Evolutionary conservation across 2,888 invertebrate genomes (phyloP).

Genomic region (Priocnemis perturbator): DNA sequence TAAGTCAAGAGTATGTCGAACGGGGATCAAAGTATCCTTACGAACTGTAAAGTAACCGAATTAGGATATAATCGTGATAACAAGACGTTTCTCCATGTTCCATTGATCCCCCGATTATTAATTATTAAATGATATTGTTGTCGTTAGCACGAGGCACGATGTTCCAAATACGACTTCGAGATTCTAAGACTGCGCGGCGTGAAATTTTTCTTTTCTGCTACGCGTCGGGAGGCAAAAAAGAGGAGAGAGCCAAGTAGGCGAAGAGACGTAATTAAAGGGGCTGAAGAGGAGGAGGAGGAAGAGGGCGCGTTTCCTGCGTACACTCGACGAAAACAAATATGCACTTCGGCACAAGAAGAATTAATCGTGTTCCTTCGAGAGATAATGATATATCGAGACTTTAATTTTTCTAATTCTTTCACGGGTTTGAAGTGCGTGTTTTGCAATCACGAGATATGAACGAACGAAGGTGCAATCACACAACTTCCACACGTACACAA

Average conservation of each 20-base stretch:
- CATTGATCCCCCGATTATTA: conserved; percentile 30
- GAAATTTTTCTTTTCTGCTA: conserved; percentile 18
- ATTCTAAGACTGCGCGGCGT: conserved; percentile 34
- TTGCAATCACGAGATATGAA: conserved; percentile 17
- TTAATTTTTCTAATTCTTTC: conserved; percentile 47
- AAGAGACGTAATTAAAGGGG: conserved; percentile 21
- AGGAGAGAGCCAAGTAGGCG: not conserved
- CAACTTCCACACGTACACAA: conserved; percentile 1
- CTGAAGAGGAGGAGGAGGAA: conserved; percentile 10
- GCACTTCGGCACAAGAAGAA: conserved; percentile 50
- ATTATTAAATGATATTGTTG: conserved; percentile 19
- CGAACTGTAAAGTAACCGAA: conserved; percentile 33
- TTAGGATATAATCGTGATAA: conserved; percentile 15
- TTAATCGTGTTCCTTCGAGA: conserved; percentile 43
- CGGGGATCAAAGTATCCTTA: conserved; percentile 29
- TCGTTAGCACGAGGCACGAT: conserved; percentile 46
- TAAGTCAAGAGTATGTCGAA: conserved; percentile 36
- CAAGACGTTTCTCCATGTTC: conserved; percentile 18
- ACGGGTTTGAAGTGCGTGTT: conserved; percentile 25
- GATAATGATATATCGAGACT: conserved; percentile 23
- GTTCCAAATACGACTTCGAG: conserved; percentile 37
- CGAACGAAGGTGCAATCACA: conserved; percentile 9
- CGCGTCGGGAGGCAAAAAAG: conserved; percentile 10
- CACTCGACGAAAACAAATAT: conserved; percentile 17
- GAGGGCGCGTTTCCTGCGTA: conserved; percentile 9